Conservation (phyloP, 1,140 invertebrate genomes). For the Linepithema humile region DNA sequence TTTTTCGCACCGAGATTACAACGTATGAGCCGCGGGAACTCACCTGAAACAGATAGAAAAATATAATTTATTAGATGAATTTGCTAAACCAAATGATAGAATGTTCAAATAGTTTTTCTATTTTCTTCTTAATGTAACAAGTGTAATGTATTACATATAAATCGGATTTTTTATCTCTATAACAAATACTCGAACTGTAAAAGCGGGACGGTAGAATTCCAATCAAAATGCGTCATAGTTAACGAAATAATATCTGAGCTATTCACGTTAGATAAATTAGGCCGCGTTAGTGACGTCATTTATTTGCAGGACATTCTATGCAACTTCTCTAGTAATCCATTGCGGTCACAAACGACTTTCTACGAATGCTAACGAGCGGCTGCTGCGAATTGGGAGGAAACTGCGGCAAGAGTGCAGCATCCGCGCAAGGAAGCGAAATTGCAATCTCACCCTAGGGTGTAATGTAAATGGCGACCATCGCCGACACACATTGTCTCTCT, state of each 20-base stretch:
- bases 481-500: background rate
- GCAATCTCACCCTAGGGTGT: conserved; percentile 70
- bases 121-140: background rate
- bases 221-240: background rate
- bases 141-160: background rate
- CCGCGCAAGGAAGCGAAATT: conserved; percentile 65
- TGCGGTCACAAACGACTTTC: conserved; percentile 39
- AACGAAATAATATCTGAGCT: background rate
- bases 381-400: conserved; percentile 22
- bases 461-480: conserved; percentile 64
- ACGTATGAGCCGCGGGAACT: conserved; percentile 49
- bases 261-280: background rate
- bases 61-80: conserved; percentile 14
- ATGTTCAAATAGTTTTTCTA: background rate
- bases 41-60: conserved; percentile 72
- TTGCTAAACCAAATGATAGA: background rate
- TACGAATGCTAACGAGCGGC: conserved; percentile 46
- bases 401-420: conserved; percentile 45
- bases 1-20: background rate
- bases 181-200: background rate
- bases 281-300: background rate
- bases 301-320: background rate
- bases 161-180: background rate
- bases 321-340: background rate
- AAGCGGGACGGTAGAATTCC: background rate